These are phyloP conservation scores for Euclidia mi DNA, from an alignment of 2,888 invertebrate genomes.

Conservation along the genomic window DNA sequence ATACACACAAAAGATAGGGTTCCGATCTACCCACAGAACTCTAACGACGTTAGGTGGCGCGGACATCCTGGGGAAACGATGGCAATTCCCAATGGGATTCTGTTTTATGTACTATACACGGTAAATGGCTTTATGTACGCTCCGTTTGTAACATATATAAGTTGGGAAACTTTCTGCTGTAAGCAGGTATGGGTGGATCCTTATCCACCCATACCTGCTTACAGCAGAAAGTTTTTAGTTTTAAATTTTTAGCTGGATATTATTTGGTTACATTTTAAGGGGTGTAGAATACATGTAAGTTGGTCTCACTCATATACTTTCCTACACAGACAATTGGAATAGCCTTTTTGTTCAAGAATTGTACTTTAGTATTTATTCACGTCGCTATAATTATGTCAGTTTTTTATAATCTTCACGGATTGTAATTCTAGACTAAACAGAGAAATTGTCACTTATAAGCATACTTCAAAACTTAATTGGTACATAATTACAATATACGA, in stretches of 20 bases:
- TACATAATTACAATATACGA: too few relatives aligned
- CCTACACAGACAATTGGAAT: too few relatives aligned
- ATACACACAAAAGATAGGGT: constrained; percentile 12
- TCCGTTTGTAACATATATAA: background rate
- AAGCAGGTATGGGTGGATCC: background rate
- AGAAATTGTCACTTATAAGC: too few relatives aligned
- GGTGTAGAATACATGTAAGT: too few relatives aligned
- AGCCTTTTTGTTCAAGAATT: too few relatives aligned
- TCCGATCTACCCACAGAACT: constrained; percentile 14
- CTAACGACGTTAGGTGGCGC: constrained; percentile 35
- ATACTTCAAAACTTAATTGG: too few relatives aligned
- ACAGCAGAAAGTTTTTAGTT: background rate
- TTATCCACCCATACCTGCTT: too few relatives aligned
- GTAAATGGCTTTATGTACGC: constrained; percentile 4
- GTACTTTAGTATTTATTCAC: too few relatives aligned
- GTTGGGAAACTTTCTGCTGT: background rate
- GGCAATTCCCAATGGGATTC: constrained; percentile 27
- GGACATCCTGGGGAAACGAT: constrained; percentile 34
- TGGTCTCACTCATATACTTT: too few relatives aligned
- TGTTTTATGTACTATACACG: constrained; percentile 32
- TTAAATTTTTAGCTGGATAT: background rate
- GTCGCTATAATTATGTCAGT: too few relatives aligned
- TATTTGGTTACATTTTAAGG: background rate
- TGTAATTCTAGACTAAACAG: too few relatives aligned
- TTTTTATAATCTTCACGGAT: too few relatives aligned